A percentile compares a stretch with the other conserved stretches of the same genome.
These are phyloP conservation scores for Sarcophaga rosellei DNA, from an alignment of 2,888 invertebrate genomes.

Conservation along the genomic window DNA sequence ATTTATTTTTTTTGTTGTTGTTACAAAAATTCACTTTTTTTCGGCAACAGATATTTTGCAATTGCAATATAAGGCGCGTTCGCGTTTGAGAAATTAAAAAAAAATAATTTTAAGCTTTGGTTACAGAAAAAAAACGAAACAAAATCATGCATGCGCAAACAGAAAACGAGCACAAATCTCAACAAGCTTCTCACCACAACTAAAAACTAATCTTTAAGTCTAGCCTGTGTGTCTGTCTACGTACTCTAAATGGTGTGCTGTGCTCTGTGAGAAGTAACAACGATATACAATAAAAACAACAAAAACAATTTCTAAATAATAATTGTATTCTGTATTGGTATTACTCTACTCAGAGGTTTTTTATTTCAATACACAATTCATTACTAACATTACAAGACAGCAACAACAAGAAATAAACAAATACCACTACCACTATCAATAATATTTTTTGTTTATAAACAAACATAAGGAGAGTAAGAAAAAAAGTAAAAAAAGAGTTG, in stretches of 20 bases:
- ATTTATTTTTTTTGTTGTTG: conserved; percentile 5
- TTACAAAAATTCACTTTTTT: neutral
- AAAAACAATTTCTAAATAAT: conserved; percentile 50
- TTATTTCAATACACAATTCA: conserved; percentile 36
- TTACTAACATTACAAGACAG: conserved; percentile 36
- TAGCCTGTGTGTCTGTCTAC: conserved; percentile 23
- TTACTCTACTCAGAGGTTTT: conserved; percentile 3
- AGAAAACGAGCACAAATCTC: conserved; percentile 58
- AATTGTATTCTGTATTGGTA: conserved; percentile 42
- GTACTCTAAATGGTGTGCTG: neutral
- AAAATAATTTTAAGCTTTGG: neutral
- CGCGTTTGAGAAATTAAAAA: conserved; percentile 7
- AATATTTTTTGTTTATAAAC: neutral
- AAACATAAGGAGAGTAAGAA: neutral
- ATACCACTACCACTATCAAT: neutral
- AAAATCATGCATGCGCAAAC: conserved; percentile 52
- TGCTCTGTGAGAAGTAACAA: conserved; percentile 4
- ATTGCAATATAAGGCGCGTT: conserved; percentile 22
- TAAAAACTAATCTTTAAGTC: conserved; percentile 59
- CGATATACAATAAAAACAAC: neutral
- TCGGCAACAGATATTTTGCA: neutral
- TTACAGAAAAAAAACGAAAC: neutral
- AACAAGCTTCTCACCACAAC: conserved; percentile 66
- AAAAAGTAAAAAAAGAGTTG: conserved; percentile 31
- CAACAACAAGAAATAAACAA: conserved; percentile 4